phyloP scores from a whole-genome alignment of 2,888 invertebrate genomes.

The Chelonus formosanus region DNA sequence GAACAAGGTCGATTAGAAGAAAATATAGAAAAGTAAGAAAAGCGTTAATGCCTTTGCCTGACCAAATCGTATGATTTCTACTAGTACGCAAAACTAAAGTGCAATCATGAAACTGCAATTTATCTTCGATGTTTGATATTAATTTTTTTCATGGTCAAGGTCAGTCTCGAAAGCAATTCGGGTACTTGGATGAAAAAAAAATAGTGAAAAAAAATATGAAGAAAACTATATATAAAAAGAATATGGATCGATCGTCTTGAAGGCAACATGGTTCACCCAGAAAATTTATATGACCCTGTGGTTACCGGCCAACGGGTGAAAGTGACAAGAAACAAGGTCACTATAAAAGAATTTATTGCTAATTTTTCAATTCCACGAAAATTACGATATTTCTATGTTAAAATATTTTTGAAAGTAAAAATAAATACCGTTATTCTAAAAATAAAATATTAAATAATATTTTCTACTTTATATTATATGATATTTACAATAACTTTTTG shows the following conservation, averaged over 20 bases:
- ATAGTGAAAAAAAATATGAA: slow-evolving; percentile 2
- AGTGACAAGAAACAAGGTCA: slow-evolving; percentile 61
- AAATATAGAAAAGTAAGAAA: too few species aligned
- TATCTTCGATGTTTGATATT: not conserved
- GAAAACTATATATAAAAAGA: slow-evolving; percentile 6
- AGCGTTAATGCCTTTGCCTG: not conserved
- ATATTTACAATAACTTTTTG: too few species aligned
- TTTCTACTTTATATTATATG: too few species aligned
- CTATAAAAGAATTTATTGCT: slow-evolving; percentile 9
- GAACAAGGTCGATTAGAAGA: slow-evolving; percentile 2
- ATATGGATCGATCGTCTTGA: slow-evolving; percentile 29
- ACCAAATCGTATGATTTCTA: too few species aligned
- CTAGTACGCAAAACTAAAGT: too few species aligned
- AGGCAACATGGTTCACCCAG: slow-evolving; percentile 34
- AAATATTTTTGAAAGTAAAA: not conserved
- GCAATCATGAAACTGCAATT: too few species aligned
- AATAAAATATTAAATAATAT: too few species aligned
- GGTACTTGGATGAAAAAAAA: not conserved
- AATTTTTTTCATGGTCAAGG: slow-evolving; percentile 27
- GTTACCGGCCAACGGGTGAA: slow-evolving; percentile 51
- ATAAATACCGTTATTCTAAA: not conserved
- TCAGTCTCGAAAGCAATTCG: slow-evolving; percentile 11
- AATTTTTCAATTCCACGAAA: slow-evolving; percentile 1
- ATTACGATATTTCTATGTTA: not conserved
- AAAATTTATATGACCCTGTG: slow-evolving; percentile 31